phyloP scores from a whole-genome alignment of 2,113 vertebrate genomes.

The Sinocyclocheilus anshuiensis region DNA sequence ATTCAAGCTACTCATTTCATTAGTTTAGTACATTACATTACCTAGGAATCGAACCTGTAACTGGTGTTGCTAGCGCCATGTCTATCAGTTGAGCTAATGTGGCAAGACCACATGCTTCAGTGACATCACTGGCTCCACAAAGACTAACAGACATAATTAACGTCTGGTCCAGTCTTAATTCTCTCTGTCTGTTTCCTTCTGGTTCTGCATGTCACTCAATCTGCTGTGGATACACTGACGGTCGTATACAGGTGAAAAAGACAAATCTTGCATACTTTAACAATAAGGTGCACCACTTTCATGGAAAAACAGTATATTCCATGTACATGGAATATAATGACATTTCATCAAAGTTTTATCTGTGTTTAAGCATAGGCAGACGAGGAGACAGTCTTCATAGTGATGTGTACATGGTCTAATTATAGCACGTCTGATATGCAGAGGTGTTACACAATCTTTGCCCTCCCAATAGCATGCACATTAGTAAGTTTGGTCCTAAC shows the following conservation, averaged over 20 bases:
- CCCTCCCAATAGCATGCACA: slow-evolving; percentile 12
- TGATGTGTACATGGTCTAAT: not conserved
- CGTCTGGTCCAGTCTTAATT: not conserved
- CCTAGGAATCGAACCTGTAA: not conserved
- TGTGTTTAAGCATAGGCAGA: slow-evolving; percentile 11
- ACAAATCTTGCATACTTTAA: not conserved
- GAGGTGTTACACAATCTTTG: slow-evolving; percentile 25
- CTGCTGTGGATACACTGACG: not conserved
- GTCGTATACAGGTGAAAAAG: not conserved
- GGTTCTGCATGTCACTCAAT: not conserved
- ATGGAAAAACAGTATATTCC: not conserved
- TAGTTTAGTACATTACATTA: not conserved
- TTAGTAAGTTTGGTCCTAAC: slow-evolving; percentile 11
- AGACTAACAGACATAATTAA: slow-evolving; percentile 20
- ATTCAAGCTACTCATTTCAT: not conserved
- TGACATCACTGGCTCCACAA: slow-evolving; percentile 24
- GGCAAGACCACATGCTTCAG: not conserved
- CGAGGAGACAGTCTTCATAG: slow-evolving; percentile 7
- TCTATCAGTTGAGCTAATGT: not conserved
- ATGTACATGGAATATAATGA: not conserved
- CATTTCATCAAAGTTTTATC: slow-evolving; percentile 19
- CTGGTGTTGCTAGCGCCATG: not conserved
- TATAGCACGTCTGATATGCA: slow-evolving; percentile 24
- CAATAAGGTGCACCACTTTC: not conserved
- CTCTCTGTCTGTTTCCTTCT: slow-evolving; percentile 17